Percentiles rank a stretch among this genome's conserved stretches.
Conservation (phyloP, 2,888 invertebrate species). For the Drosophila silvestris region DNA sequence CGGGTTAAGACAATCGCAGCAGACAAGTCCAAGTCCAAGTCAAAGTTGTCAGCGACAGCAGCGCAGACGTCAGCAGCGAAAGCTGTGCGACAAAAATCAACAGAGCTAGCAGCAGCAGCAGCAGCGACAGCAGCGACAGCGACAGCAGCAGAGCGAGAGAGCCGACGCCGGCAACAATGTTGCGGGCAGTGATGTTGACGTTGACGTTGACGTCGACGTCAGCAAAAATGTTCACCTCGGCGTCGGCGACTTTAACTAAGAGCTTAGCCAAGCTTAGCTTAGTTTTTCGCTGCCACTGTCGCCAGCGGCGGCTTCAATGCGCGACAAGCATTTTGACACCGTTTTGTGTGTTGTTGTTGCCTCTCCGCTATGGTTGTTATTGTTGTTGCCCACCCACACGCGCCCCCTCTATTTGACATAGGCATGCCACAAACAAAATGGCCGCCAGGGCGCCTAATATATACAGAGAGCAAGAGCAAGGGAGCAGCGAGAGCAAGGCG, state of each 20-base stretch:
- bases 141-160: slow-evolving; percentile 33
- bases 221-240: slow-evolving; percentile 47
- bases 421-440: slow-evolving; percentile 41
- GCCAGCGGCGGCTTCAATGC: slow-evolving; percentile 56
- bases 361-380: background rate
- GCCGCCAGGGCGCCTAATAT: slow-evolving; percentile 15
- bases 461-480: background rate
- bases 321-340: slow-evolving; percentile 79
- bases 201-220: slow-evolving; percentile 23
- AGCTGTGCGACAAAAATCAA: slow-evolving; percentile 57
- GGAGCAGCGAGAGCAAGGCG: background rate
- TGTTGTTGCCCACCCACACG: slow-evolving; percentile 33
- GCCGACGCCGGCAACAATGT: slow-evolving; percentile 50
- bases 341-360: slow-evolving; percentile 25
- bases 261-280: slow-evolving; percentile 68
- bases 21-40: slow-evolving; percentile 64
- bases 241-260: slow-evolving; percentile 37
- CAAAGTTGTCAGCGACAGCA: slow-evolving; percentile 40
- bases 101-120: slow-evolving; percentile 5
- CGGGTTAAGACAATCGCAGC: slow-evolving; percentile 62
- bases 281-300: slow-evolving; percentile 48
- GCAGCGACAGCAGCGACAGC: slow-evolving; percentile 17
- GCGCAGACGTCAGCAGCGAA: slow-evolving; percentile 32
- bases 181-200: slow-evolving; percentile 35
- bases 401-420: background rate